Evolutionary conservation across 2,888 invertebrate species (phyloP), one percentile per base, ranked within the genome.

Genomic region (Drosophila kanekoi): DNA sequence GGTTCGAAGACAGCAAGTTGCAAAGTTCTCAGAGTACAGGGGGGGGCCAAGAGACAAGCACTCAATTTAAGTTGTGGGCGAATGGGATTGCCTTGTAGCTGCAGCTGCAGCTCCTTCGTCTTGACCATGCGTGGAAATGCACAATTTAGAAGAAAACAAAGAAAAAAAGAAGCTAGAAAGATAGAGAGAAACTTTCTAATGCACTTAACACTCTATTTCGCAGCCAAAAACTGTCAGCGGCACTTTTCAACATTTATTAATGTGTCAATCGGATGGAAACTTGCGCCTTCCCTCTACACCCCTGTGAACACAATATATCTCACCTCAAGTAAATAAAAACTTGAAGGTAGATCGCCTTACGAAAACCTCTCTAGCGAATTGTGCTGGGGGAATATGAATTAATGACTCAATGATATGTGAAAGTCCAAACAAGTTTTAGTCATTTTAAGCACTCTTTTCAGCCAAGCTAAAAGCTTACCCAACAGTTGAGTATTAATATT

Each of bases 121-220:
- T 53, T 87, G 88, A 80, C 80, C 88, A 88, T 84, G 88, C 80
- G 88, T 85, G 87, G 72, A 73, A 73, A 70, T 87, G 77, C 79
- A 71, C 81, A 73, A 62, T 73, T 85, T 66, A 60, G 77, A 63
- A 49, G 51, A 68, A 63, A 64, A 58, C 40, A 41, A 74, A 52
- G 58, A 13, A 52, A 52, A 47, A 67, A 37, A 14, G 14, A n/a
- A 56, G 62, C 40, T 60, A 38, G 49, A 64, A 62, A 75, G 51
- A 62, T 54, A 40, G 40, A 56, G 48, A 41, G 61, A 77, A 87
- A 83, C 68, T 83, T 83, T 82, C 62, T 86, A 73, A 87, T 87
- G 88, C 83, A 83, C 86, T 83, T 86, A 83, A 83, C 83, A 87
- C 83, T 87, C 68, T 71, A 75, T 79, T 77, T 67, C 59, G 28